Base-by-base conservation (phyloP, 2,888 invertebrate genomes). In the Bellardia bayeri region DNA sequence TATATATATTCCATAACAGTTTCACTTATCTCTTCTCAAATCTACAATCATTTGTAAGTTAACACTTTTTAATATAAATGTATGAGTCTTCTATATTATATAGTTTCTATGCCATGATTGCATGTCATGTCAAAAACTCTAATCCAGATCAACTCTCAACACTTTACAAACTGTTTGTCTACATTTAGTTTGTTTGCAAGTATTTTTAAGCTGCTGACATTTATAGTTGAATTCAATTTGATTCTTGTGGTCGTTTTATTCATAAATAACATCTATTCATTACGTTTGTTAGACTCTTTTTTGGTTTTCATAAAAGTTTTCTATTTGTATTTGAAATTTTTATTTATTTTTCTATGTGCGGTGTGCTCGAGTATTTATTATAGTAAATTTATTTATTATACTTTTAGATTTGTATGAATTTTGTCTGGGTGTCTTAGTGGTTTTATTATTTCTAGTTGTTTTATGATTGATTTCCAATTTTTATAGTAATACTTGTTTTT, bases 211-310 rank as follows among this genome's bases (percentile, higher is more conserved):
- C 91, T 90, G 69, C 89, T 89, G 90, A 90, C 90, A 90, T 90
- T 92, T 92, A 92, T 91, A 92, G 91, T 90, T 88, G 90, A 90
- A 90, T 90, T 91, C 90, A 91, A 91, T 92, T 92, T 91, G 86
- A 87, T 75, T 64, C 72, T 82, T 49, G 54, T 66, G 58, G 54
- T 78, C 49, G 61, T 13, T 63, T 37, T 37, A 37, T 37, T 4
- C 37, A 37, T 37, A 66, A 54, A 54, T 54, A 68, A 61, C 56
- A 42, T 85, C 54, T 30, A 9, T n/a, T 30, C 56, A 72, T 45
- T 58, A 54, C 37, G 40, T 6, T 37, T 69, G 30, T 33, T 30
- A 16, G 51, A 16, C 33, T 61, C 16, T 40, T 14, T 58, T 63
- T 69, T 56, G 3, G 5, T 14, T 42, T 7, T 42, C 14, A 30